phyloP scores from a whole-genome alignment of 2,113 vertebrate genomes.

The Gymnarchus niloticus region DNA sequence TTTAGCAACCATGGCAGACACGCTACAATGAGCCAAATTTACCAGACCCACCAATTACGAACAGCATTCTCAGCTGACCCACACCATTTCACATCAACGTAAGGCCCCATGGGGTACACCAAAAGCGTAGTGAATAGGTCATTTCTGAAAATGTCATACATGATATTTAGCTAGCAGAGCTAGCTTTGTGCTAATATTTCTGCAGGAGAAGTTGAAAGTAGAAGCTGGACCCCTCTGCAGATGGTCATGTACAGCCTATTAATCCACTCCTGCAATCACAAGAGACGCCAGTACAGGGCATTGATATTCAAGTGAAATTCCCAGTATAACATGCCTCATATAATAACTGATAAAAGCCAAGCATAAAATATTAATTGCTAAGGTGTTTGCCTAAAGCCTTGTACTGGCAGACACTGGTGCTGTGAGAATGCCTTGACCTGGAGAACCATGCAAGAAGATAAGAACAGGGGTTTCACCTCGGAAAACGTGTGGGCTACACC shows the following conservation, averaged over 20 bases:
- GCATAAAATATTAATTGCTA: not conserved
- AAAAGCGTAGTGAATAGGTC: not conserved
- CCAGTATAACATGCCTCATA: not conserved
- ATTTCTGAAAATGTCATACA: not conserved
- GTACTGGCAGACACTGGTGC: not conserved
- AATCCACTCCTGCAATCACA: not conserved
- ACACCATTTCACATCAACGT: not conserved
- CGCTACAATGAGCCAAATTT: not conserved
- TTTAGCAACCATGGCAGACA: not conserved
- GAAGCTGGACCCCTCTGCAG: not conserved
- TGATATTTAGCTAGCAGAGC: too few species aligned
- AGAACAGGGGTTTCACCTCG: not conserved
- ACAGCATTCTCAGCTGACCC: not conserved
- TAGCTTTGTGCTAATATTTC: not conserved
- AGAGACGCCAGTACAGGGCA: not conserved
- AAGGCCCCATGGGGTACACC: not conserved
- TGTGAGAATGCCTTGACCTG: not conserved
- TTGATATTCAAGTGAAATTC: not conserved
- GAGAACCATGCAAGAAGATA: not conserved
- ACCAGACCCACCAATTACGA: not conserved
- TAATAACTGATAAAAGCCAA: not conserved
- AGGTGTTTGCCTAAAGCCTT: not conserved
- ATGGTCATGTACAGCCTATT: not conserved
- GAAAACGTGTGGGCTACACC: slow-evolving; percentile 8
- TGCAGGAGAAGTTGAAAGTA: not conserved